Evolutionary conservation across 2,888 invertebrate genomes (phyloP), one percentile per base, ranked within the genome.

Genomic region (Alloplasta piceator): DNA sequence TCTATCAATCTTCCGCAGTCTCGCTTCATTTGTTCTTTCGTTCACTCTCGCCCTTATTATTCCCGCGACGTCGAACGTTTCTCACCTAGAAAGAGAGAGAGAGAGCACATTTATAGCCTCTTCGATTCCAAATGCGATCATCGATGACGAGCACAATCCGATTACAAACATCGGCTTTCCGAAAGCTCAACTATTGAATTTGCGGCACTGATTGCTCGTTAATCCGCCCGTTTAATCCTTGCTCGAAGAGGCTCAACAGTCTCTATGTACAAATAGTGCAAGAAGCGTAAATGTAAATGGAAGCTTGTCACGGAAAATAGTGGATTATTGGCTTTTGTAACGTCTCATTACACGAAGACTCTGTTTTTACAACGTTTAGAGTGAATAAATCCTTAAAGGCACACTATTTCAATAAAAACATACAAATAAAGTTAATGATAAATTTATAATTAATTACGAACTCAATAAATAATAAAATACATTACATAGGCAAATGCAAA

Each of bases 71-170:
- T 12, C 43, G 9, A 16, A 58, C 60, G 52, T 64, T 68, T 64
- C 38, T 9, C 36, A 52, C 16, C 9, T n/a, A 6, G 14, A 36
- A 36, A 36, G 26, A 48, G 26, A n/a, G 26, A n/a, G 26, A 26
- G 68, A 36, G 60, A 48, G 16, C 39, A 12, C 50, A 36, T 71
- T 79, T 66, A 70, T 64, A n/a, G 12, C 50, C 38, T 39, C 36
- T n/a, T n/a, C 14, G 39, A 58, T 70, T 36, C 14, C 36, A 39
- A 58, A 39, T 48, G 26, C 55, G 61, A 48, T 48, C 48, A 38
- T 60, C 50, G 41, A 79, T 74, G 74, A 64, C 36, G 64, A 79
- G 64, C 56, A 26, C 16, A 79, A 79, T 79, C 60, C 79, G 48
- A 41, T 79, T 70, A 75, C 10, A 16, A 58, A 16, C 50, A 43